Percentiles rank a stretch among this genome's conserved stretches.
Conservation (phyloP, 2,888 invertebrate species). For the Papilio protenor region DNA sequence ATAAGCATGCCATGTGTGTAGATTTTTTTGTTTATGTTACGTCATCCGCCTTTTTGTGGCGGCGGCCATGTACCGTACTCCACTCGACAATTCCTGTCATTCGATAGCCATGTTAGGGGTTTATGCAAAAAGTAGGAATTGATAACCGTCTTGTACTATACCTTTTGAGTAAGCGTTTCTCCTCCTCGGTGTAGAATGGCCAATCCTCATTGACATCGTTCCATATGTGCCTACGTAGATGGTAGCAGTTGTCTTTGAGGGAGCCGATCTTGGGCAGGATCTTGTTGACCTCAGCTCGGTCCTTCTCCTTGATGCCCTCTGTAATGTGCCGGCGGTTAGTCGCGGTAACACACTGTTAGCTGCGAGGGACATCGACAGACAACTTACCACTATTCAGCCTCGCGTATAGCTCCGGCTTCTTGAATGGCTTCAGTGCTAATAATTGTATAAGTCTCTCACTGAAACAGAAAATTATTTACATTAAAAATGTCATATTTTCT, state of each 20-base stretch:
- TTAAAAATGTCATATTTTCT: background rate
- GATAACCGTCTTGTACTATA: no score
- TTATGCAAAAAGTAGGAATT: background rate
- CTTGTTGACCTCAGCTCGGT: conserved; percentile 89
- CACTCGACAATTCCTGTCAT: no score
- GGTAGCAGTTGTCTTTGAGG: conserved; percentile 95
- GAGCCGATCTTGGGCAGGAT: conserved; percentile 92
- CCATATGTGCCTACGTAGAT: conserved; percentile 94
- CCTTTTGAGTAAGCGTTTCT: conserved; percentile 94
- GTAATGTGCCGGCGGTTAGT: conserved; percentile 65
- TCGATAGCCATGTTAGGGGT: no score
- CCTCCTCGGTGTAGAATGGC: conserved; percentile 96
- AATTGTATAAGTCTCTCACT: conserved; percentile 97
- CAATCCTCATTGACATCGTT: conserved; percentile 97
- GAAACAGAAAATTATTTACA: conserved; percentile 70
- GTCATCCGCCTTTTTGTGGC: no score
- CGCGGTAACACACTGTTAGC: conserved; percentile 47
- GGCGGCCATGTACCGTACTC: no score
- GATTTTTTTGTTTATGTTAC: no score
- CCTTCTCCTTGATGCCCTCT: conserved; percentile 95
- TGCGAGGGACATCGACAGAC: conserved; percentile 42
- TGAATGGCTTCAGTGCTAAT: conserved; percentile 95
- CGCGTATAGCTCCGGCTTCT: conserved; percentile 94
- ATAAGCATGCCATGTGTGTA: background rate
- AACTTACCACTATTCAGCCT: conserved; percentile 91